Evolutionary conservation across 92 coral and sea anemone genomes (phyloP), one percentile per base, ranked within the genome.

Genomic region (Zoanthus sansibaricus): DNA sequence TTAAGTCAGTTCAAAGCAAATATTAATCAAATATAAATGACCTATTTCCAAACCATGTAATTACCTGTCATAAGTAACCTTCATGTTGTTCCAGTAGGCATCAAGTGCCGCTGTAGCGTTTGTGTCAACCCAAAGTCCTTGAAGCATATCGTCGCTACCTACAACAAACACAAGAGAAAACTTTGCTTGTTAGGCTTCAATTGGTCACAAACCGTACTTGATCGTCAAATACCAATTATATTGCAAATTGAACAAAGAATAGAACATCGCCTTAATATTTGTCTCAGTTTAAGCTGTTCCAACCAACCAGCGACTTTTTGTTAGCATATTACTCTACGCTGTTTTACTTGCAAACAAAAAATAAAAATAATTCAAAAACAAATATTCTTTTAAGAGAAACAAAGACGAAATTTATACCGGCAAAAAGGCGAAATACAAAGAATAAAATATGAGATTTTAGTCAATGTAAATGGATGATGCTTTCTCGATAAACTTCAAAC

Each of bases 111-210:
- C 51, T 21, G 98, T 91, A 13, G 82, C 95, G 21, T 87, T 88
- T 59, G 84, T 49, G 77, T 94, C 98, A 14, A 93, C 91, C 62
- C 86, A 89, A 9, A 94, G 93, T 47, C 98, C 98, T 37, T 52
- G 71, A 47, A 94, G 80, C 89, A 94, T 85, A 59, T 93, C 94
- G 0, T 75, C 77, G 62, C 87, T 66, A 83, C 98, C 98, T 94
- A 74, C 42, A 4, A 37, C 42, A 32, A 49, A 49, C 55, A 1
- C 7, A 11, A 5, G 12, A 49, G 55, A 49, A 11, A 49, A 49
- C 55, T 49, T 49, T 49, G 9, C 55, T 7, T 49, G 9, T 49
- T 49, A 21, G 30, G 69, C 21, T 62, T 62, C n/a, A 6, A 31
- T 17, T 5, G 9, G 9, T 62, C 25, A 62, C 3, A 18, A 62